Conservation (phyloP, 1,140 invertebrate genomes). For the Euwallacea fornicatus region DNA sequence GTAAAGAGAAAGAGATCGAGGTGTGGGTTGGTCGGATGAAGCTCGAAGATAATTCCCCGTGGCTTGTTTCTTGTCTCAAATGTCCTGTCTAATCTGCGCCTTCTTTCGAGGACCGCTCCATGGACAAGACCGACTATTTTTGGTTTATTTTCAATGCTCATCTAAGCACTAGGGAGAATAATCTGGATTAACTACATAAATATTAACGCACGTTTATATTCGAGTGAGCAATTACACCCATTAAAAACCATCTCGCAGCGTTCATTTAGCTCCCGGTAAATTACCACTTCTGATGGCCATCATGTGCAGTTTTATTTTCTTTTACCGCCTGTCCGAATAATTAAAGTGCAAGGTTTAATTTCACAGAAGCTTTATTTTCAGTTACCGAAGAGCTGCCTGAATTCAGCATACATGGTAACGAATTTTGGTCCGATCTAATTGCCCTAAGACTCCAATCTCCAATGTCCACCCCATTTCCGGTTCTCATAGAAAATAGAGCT, state of each 20-base stretch:
- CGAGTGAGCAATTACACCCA: no score
- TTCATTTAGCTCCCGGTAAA: no score
- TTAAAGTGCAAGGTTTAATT: background rate
- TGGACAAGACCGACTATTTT: no score
- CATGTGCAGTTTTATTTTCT: no score
- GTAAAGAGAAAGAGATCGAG: background rate
- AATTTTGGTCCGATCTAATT: no score
- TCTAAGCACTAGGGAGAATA: background rate
- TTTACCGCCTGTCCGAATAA: background rate
- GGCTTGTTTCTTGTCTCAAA: constrained; percentile 17
- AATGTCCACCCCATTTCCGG: constrained; percentile 30
- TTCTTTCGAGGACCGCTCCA: no score
- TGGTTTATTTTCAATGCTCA: no score
- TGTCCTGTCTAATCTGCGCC: constrained; percentile 13
- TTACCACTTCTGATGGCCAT: no score
- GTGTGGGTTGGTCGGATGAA: constrained; percentile 18
- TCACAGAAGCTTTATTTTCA: background rate
- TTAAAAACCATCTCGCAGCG: no score
- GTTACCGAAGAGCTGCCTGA: background rate
- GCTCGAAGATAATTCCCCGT: constrained; percentile 9
- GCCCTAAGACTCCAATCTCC: background rate
- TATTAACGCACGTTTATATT: background rate
- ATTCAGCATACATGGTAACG: no score
- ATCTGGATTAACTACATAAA: background rate
- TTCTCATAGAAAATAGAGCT: constrained; percentile 30